Base-by-base conservation (phyloP, 2,888 invertebrate genomes). In the Linyphia triangularis region DNA sequence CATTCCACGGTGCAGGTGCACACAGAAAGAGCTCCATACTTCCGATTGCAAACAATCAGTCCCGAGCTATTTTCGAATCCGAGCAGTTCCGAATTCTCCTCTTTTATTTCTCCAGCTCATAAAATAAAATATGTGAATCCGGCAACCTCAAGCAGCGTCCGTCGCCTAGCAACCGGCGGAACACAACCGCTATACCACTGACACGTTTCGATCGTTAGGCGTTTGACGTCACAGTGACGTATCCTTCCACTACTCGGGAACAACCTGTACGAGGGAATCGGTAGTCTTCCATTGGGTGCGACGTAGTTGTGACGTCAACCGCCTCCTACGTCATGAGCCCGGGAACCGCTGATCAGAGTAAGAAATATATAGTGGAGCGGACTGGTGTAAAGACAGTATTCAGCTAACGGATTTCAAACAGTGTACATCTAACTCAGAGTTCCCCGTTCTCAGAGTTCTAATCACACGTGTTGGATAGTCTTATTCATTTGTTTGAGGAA, bases 191-290 rank as follows among this genome's bases (percentile, higher is more conserved):
- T n/a, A 51, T 13, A 26, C 40, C 28, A 22, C 67, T 69, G 73
- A 75, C 84, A 57, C 59, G 40, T 33, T 59, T 26, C 67, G 33
- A 85, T 85, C 84, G 84, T 37, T 77, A 75, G 69, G 57, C 57
- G 69, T 75, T 85, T 85, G 84, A 85, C 84, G 84, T 85, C 84
- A 85, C 77, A 7, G 84, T 85, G 84, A 85, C 84, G 84, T 77
- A 37, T 33, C 73, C 22, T 16, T 22, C 84, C 84, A 69, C 84
- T 85, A 85, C 75, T 16, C 61, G 33, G n/a, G 6, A 33, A 57
- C 73, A 5, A 59, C 84, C 84, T 51, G 84, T 85, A 85, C 84
- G 9, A 1, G n/a, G 40, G 51, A 30, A 28, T 61, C 30, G 51
- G 43, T 67, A 40, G 40, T 61, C 57, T 72, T 70, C 77, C 84